These are phyloP conservation scores for Ladona fulva DNA, from an alignment of 1,140 invertebrate species.

Conservation along the genomic window DNA sequence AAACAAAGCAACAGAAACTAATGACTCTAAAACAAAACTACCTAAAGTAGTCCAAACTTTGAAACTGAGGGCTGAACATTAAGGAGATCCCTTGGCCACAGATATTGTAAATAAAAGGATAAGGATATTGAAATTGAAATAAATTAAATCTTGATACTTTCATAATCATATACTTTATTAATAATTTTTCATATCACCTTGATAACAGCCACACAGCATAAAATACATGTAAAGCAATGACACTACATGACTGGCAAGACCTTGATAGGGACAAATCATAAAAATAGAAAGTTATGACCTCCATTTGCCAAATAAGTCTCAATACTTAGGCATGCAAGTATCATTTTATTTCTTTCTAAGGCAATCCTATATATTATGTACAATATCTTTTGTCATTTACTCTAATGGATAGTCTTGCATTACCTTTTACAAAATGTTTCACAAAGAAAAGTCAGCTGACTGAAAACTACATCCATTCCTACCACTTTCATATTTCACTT, in stretches of 20 bases:
- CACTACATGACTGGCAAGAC: constrained; percentile 8
- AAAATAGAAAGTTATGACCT: not conserved
- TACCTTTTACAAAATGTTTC: not conserved
- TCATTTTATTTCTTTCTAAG: not conserved
- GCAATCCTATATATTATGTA: not conserved
- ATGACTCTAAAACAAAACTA: no score
- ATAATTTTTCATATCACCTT: not conserved
- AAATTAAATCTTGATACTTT: no score
- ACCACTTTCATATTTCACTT: not conserved
- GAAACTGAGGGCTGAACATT: no score
- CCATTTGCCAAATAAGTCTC: not conserved
- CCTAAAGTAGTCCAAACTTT: no score
- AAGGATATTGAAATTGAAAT: no score
- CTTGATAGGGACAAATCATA: not conserved
- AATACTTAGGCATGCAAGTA: not conserved
- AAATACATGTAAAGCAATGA: constrained; percentile 3
- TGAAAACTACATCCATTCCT: not conserved
- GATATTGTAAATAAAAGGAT: no score
- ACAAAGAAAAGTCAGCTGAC: not conserved
- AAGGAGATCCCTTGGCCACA: no score
- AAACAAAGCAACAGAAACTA: no score
- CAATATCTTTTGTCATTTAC: not conserved
- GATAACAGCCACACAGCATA: not conserved
- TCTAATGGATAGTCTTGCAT: not conserved
- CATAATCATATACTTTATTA: constrained; percentile 9